Evolutionary conservation across 2,797 vertebrate species (phyloP), one percentile per base, ranked within the genome.

Genomic region (Ara ararauna): DNA sequence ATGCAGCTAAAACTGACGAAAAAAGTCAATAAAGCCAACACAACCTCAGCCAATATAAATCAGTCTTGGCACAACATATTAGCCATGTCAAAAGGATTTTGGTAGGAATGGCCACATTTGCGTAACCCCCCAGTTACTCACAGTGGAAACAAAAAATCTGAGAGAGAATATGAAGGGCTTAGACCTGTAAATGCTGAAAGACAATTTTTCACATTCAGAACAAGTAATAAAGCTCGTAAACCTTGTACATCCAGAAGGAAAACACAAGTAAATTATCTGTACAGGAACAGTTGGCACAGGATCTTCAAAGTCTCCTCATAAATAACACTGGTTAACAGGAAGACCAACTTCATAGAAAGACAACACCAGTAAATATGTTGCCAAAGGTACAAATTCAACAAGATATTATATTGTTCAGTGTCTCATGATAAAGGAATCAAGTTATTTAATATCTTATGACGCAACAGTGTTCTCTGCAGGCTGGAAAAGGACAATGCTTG

Each of bases 391-490:
- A 93, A 73, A 92, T 50, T 89, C 84, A 93, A 34, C 51, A 82
- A 48, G 24, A 51, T 67, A 70, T 20, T 90, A 24, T 56, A 44
- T 62, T 0, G 0, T 74, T 89, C 60, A 27, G 51, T 6, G 23
- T 78, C 91, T 86, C 51, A 56, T 79, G 94, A 91, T n/a, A 93
- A 3, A 88, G 51, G 40, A 87, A 83, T 80, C 61, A 61, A 68
- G 54, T 90, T 90, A 27, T 84, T 94, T 34, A 86, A 40, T 7
- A 47, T 92, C 92, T 91, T 78, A 86, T 90, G 87, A 95, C 47
- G 58, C 24, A 83, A 67, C 18, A 86, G 36, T 36, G 38, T 77
- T 80, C 75, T 93, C 65, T 77, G 44, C 44, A 90, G 50, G 20
- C 83, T 79, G n/a, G 40, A 87, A 93, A 94, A 92, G 36, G 27